These are phyloP conservation scores for Xenus cinereus DNA, from an alignment of 2,113 vertebrate genomes.

Conservation along the genomic window DNA sequence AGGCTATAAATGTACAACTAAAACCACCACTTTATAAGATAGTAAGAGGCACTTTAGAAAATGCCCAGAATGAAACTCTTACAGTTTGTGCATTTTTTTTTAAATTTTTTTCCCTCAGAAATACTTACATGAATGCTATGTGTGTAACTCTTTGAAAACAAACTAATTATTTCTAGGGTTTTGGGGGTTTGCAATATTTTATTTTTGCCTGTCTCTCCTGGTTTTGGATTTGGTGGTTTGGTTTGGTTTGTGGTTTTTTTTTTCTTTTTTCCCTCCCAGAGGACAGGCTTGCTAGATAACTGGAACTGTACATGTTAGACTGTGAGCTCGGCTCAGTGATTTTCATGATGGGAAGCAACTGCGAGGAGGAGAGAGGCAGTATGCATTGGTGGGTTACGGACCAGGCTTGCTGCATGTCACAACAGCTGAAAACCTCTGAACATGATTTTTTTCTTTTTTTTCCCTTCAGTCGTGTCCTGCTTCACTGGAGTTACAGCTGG, in stretches of 20 bases:
- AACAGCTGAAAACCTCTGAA: neutral
- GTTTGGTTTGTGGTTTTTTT: neutral
- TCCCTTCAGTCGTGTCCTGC: neutral
- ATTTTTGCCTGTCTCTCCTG: neutral
- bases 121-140: neutral
- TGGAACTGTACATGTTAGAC: neutral
- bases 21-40: neutral
- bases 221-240: neutral
- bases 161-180: neutral
- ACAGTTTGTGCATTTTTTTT: neutral
- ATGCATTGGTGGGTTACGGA: neutral
- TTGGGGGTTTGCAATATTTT: neutral
- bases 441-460: neutral
- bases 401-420: neutral
- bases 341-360: neutral
- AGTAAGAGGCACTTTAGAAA: neutral
- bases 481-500: neutral
- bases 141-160: neutral
- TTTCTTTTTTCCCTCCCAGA: accelerated
- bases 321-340: neutral
- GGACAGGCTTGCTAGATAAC: neutral
- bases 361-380: neutral
- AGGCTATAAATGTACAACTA: neutral
- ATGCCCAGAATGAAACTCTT: neutral
- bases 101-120: accelerated